Evolutionary conservation across 2,888 invertebrate species (phyloP), one percentile per base, ranked within the genome.

Genomic region (Osmoderma eremita): DNA sequence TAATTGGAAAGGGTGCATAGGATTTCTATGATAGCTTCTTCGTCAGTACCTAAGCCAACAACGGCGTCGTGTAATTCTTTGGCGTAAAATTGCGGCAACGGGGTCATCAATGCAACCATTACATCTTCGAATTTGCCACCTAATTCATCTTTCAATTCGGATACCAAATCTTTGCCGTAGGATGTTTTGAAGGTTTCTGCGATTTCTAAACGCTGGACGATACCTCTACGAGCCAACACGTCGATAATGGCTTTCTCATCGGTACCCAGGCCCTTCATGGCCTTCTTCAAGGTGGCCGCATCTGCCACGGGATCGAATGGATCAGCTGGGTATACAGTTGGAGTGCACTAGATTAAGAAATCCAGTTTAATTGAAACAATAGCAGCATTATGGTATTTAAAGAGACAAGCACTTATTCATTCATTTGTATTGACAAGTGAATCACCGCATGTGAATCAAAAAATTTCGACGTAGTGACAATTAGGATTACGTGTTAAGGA

Each of bases 201-300:
- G 77, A 98, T 94, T 83, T 96, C 92, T 74, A 95, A 86, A 69
- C 98, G 88, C 82, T 98, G 97, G 3, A 91, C 91, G 80, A 95
- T 95, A 69, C 94, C 94, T 70, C 97, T 89, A 72, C 91, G 90
- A 65, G 93, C 93, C 45, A 98, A 86, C 5, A 97, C 90, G 78
- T 94, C 93, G 76, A 95, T 95, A 81, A 97, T 94, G 68, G 94
- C 90, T 78, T 92, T 92, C 81, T 97, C 96, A 79, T 97, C 94
- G 36, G 95, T 95, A 65, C 96, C 94, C 76, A 95, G 90, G 65
- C 95, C 95, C 81, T 95, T 95, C 95, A 96, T 95, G 17, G 95
- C 95, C 81, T 93, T 94, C 74, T 93, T 89, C 62, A 95, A 86
- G 68, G 90, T 88, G 72, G 91, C 91, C 2, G 95, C 94, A 85